Evolutionary conservation across 2,113 vertebrate genomes (phyloP).

Genomic region (Stomatorhinus ivindoensis): DNA sequence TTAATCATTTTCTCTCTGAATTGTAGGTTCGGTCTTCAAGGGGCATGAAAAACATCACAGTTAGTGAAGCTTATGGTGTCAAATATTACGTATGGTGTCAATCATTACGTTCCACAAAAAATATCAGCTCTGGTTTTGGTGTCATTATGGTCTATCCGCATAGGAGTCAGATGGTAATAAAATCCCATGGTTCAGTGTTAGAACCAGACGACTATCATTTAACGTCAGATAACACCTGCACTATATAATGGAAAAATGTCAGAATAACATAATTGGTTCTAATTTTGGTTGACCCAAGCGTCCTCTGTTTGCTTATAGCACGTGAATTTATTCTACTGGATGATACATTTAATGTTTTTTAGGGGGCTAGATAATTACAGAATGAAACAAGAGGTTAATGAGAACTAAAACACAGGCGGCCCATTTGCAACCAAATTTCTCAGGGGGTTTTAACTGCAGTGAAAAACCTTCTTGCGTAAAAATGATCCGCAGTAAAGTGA

Average conservation of each 20-base stretch:
- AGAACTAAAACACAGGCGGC: not conserved
- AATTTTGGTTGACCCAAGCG: not conserved
- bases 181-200: not conserved
- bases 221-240: not conserved
- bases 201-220: not conserved
- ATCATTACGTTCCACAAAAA: not conserved
- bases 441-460: not conserved
- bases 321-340: not conserved
- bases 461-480: not conserved
- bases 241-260: not conserved
- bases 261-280: not conserved
- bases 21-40: not conserved
- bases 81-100: not conserved
- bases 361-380: not conserved
- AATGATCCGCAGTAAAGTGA: not conserved
- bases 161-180: not conserved
- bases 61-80: not conserved
- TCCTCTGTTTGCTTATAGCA: not conserved
- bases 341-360: not conserved
- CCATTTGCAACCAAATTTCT: slow-evolving; percentile 3
- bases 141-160: not conserved
- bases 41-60: not conserved
- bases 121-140: not conserved
- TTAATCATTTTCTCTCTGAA: not conserved
- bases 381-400: not conserved